These are phyloP conservation scores for Scaptomyza cyrtandrae DNA, from an alignment of 2,888 invertebrate species.

Conservation along the genomic window DNA sequence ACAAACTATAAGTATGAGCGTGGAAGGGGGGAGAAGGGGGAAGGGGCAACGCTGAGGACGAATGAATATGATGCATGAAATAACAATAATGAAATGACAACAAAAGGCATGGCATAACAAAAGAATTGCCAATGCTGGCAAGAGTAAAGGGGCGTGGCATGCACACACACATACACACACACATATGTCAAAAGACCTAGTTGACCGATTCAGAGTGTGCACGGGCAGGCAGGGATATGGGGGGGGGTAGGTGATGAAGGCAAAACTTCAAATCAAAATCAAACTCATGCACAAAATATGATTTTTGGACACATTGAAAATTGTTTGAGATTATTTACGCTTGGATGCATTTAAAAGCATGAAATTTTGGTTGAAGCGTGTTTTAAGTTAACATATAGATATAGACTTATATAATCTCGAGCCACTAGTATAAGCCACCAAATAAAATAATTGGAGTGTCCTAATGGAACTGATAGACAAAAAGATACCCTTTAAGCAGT, in stretches of 20 bases:
- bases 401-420: conserved; percentile 5
- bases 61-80: conserved; percentile 78
- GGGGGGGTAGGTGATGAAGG: neutral
- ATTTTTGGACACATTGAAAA: conserved; percentile 79
- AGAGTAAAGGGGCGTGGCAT: conserved; percentile 2
- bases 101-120: conserved; percentile 75
- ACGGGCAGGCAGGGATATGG: neutral
- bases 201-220: conserved; percentile 45
- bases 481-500: neutral
- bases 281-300: conserved; percentile 61
- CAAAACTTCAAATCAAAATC: conserved; percentile 36
- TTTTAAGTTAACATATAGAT: conserved; percentile 48
- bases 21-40: neutral
- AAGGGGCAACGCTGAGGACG: conserved; percentile 25
- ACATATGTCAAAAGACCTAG: conserved; percentile 45
- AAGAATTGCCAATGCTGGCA: conserved; percentile 52
- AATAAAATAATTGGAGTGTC: neutral
- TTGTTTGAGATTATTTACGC: conserved; percentile 74
- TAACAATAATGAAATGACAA: conserved; percentile 79
- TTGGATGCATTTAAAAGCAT: conserved; percentile 60
- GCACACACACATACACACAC: conserved; percentile 2
- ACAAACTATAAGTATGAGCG: conserved; percentile 34
- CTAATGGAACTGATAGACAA: neutral
- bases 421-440: neutral
- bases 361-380: conserved; percentile 42